Evolutionary conservation across 2,797 vertebrate species (phyloP).

Genomic region (Neosilurus hyrtlii): DNA sequence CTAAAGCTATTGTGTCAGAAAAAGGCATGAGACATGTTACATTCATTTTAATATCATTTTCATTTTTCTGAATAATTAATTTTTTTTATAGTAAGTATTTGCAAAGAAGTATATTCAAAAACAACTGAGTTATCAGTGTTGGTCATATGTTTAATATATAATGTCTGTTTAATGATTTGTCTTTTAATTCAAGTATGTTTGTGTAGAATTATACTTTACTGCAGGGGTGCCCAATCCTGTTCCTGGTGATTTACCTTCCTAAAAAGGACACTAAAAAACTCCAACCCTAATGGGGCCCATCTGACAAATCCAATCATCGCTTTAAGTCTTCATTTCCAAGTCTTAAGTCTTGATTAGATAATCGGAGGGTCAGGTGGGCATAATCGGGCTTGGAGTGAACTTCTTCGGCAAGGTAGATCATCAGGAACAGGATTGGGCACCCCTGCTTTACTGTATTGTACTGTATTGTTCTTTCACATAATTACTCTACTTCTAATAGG

Average conservation of each 20-base stretch:
- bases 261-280: no score
- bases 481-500: not conserved
- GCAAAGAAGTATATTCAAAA: not conserved
- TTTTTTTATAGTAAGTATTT: not conserved
- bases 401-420: no score
- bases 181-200: not conserved
- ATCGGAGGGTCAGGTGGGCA: no score
- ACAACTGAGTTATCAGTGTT: not conserved
- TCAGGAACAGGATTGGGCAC: no score
- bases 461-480: not conserved
- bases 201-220: not conserved
- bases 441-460: not conserved
- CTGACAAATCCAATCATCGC: no score
- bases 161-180: not conserved
- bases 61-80: not conserved
- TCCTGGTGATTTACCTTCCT: no score
- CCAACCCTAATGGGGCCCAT: no score
- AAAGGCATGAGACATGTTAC: slow-evolving; percentile 25
- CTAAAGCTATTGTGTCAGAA: slow-evolving; percentile 40
- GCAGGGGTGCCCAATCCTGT: no score
- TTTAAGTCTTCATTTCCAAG: no score
- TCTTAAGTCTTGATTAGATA: no score
- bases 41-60: not conserved
- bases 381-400: no score
- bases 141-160: not conserved